A percentile compares a stretch with the other conserved stretches of the same genome.
Evolutionary conservation across 2,888 invertebrate genomes (phyloP).

Genomic region (Pyrochroa serraticornis): DNA sequence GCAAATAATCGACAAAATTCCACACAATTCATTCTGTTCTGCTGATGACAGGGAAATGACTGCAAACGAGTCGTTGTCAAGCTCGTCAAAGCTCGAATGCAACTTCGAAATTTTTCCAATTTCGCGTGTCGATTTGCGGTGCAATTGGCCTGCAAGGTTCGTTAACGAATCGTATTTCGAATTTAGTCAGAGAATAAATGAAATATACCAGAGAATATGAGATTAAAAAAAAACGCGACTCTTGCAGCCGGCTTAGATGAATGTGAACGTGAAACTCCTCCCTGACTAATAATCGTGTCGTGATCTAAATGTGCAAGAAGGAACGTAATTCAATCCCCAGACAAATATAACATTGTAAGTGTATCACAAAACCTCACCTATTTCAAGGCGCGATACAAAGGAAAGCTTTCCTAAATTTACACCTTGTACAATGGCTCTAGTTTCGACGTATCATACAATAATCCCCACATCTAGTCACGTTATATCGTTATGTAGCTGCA

Average conservation of each 20-base stretch:
- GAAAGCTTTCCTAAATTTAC: slow-evolving; percentile 46
- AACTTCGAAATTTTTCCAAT: slow-evolving; percentile 7
- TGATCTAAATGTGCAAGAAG: slow-evolving; percentile 7
- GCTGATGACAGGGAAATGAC: slow-evolving; percentile 42
- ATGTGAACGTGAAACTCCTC: background rate
- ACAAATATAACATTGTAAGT: slow-evolving; percentile 44
- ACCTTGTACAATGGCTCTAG: slow-evolving; percentile 39
- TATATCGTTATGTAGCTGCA: slow-evolving; percentile 44
- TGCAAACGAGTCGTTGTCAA: slow-evolving; percentile 35
- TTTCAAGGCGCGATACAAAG: slow-evolving; percentile 43
- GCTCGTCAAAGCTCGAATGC: slow-evolving; percentile 16
- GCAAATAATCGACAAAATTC: slow-evolving; percentile 47
- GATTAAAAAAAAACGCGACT: too few species aligned
- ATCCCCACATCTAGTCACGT: slow-evolving; percentile 41
- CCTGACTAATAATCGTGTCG: slow-evolving; percentile 12
- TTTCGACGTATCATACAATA: slow-evolving; percentile 45
- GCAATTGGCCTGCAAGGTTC: too few species aligned
- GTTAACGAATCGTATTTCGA: too few species aligned
- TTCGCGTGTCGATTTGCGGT: background rate
- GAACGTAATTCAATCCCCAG: slow-evolving; percentile 37
- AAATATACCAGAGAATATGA: too few species aligned
- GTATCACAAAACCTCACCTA: slow-evolving; percentile 49
- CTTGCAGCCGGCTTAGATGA: background rate
- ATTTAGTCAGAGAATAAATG: too few species aligned
- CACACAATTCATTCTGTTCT: slow-evolving; percentile 45